phyloP scores from a whole-genome alignment of 2,113 vertebrate genomes.

The Nothobranchius kuhntae region DNA sequence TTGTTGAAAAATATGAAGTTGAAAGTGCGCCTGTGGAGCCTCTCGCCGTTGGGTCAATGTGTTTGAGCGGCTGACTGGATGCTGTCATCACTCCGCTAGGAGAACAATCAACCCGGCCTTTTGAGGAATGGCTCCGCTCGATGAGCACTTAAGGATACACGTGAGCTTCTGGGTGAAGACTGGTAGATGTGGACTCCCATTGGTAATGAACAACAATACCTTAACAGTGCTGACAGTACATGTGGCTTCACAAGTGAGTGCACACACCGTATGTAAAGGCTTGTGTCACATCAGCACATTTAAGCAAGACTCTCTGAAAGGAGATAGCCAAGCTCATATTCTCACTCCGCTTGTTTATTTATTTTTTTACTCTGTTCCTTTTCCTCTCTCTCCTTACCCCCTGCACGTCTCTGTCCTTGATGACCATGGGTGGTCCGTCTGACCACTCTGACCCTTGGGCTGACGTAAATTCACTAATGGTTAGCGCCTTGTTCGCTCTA shows the following conservation, averaged over 20 bases:
- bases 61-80: slow-evolving; percentile 33
- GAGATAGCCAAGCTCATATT: slow-evolving; percentile 48
- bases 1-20: slow-evolving; percentile 60
- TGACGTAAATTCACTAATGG: slow-evolving; percentile 75
- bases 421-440: slow-evolving; percentile 75
- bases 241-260: slow-evolving; percentile 50
- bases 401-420: slow-evolving; percentile 68
- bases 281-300: slow-evolving; percentile 72
- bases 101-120: slow-evolving; percentile 15
- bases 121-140: slow-evolving; percentile 22
- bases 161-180: not conserved
- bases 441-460: slow-evolving; percentile 67
- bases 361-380: slow-evolving; percentile 5
- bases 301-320: slow-evolving; percentile 56
- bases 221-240: slow-evolving; percentile 53
- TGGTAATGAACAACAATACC: slow-evolving; percentile 41
- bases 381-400: slow-evolving; percentile 32
- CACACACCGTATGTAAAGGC: slow-evolving; percentile 58
- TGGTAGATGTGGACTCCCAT: slow-evolving; percentile 19
- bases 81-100: slow-evolving; percentile 39
- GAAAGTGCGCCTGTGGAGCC: slow-evolving; percentile 35
- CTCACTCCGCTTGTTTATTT: slow-evolving; percentile 13
- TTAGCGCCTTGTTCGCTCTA: slow-evolving; percentile 54
- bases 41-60: slow-evolving; percentile 15
- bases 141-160: slow-evolving; percentile 2